Evolutionary conservation across 1,140 invertebrate species (phyloP).

Genomic region (Meteorus sp.): DNA sequence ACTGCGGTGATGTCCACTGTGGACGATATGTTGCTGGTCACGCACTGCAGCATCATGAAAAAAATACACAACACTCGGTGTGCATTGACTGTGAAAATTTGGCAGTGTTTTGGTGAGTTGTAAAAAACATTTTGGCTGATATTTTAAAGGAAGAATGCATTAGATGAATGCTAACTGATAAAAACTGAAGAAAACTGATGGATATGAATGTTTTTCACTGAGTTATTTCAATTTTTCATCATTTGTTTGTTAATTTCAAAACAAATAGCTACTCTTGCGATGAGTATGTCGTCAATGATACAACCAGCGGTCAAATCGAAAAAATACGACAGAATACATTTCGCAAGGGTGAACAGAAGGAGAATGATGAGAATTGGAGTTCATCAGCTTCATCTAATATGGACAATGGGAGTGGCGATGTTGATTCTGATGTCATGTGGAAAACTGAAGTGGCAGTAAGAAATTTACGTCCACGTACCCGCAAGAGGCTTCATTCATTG

Average conservation of each 20-base stretch:
- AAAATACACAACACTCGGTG: slow-evolving; percentile 66
- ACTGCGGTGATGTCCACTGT: slow-evolving; percentile 75
- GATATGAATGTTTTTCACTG: too few species aligned
- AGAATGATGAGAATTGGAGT: slow-evolving; percentile 53
- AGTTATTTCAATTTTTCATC: neutral
- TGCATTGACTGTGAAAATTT: slow-evolving; percentile 77
- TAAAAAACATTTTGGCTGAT: slow-evolving; percentile 2
- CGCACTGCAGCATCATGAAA: slow-evolving; percentile 73
- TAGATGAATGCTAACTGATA: neutral
- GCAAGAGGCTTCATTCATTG: slow-evolving; percentile 65
- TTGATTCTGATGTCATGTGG: slow-evolving; percentile 49
- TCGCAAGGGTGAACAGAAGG: slow-evolving; percentile 50
- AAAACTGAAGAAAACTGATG: too few species aligned
- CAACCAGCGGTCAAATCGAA: slow-evolving; percentile 64
- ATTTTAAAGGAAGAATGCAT: slow-evolving; percentile 12
- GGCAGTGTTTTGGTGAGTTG: slow-evolving; percentile 74
- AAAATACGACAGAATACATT: slow-evolving; percentile 61
- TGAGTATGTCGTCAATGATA: slow-evolving; percentile 79
- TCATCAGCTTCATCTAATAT: slow-evolving; percentile 40
- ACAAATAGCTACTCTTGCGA: slow-evolving; percentile 73
- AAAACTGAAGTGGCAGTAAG: slow-evolving; percentile 61
- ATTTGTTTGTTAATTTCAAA: neutral
- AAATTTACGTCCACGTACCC: slow-evolving; percentile 63
- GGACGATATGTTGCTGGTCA: slow-evolving; percentile 79
- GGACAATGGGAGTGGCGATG: slow-evolving; percentile 42